phyloP scores from a whole-genome alignment of 35 echinoderm and acorn worm genomes.

The Lytechinus variegatus region DNA sequence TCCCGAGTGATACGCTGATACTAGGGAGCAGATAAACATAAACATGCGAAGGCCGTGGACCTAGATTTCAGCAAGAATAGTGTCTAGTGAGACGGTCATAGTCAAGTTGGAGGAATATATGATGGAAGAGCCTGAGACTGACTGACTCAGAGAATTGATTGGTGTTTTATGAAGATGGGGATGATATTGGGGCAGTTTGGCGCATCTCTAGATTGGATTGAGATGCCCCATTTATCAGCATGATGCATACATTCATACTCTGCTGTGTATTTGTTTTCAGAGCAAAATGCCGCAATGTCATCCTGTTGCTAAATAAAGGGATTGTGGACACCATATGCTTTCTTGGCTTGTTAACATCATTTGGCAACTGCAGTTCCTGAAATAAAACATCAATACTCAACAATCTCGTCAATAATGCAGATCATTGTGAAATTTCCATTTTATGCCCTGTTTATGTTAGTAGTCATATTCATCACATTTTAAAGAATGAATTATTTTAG shows the following conservation, averaged over 20 bases:
- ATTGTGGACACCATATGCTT: background rate
- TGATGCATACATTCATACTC: background rate
- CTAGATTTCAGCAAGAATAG: background rate
- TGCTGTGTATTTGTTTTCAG: background rate
- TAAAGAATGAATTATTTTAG: no score
- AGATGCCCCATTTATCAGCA: background rate
- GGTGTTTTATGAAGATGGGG: background rate
- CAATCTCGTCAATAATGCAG: no score
- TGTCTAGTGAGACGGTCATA: background rate
- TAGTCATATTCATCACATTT: no score
- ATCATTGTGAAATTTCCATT: no score
- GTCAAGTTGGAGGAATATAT: background rate
- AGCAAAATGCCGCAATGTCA: no score
- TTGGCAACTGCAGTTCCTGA: background rate
- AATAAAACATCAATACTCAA: background rate
- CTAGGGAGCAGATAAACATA: background rate
- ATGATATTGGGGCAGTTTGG: background rate
- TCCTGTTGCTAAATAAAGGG: background rate
- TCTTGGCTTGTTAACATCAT: background rate
- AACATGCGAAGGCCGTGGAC: background rate
- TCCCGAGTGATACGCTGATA: background rate
- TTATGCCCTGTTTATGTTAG: no score
- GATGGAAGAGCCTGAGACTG: background rate
- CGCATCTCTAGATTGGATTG: background rate
- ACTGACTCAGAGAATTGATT: constrained; percentile 2